A percentile compares a stretch with the other conserved stretches of the same genome.
Conservation (phyloP, 2,797 vertebrate genomes). For the Falco berigora region DNA sequence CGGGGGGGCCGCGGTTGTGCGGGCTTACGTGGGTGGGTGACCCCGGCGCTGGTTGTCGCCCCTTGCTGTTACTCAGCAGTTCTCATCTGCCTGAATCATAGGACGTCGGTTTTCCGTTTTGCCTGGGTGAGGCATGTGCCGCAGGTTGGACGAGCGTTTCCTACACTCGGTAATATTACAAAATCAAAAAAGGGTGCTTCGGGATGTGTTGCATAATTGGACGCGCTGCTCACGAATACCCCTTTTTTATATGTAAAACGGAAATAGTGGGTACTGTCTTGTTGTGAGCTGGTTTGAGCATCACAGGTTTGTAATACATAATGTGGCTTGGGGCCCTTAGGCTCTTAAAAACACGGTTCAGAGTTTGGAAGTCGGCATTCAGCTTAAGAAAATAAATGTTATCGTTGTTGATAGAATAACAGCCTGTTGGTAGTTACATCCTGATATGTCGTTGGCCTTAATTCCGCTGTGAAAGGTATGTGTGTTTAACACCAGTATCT, state of each 20-base stretch:
- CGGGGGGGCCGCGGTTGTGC: accelerated
- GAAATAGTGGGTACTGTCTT: neutral
- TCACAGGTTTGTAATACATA: neutral
- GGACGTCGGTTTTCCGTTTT: neutral
- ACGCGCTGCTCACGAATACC: neutral
- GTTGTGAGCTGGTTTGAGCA: neutral
- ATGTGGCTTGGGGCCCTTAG: neutral
- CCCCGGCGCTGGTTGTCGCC: neutral
- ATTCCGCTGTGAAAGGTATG: neutral
- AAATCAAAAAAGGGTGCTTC: neutral
- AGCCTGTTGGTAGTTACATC: neutral
- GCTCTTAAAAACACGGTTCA: neutral
- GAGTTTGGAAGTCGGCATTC: neutral
- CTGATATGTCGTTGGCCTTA: neutral
- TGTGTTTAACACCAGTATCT: neutral
- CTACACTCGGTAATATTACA: neutral
- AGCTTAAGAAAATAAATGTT: neutral
- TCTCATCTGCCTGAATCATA: neutral
- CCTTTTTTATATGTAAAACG: neutral
- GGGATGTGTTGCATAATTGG: neutral
- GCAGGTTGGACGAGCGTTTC: neutral
- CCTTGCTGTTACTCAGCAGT: neutral
- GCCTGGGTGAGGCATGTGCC: neutral
- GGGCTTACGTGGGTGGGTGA: neutral
- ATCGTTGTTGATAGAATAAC: constrained; percentile 1